phyloP scores from a whole-genome alignment of 2,888 invertebrate genomes.

The Digitonthophagus gazella region DNA sequence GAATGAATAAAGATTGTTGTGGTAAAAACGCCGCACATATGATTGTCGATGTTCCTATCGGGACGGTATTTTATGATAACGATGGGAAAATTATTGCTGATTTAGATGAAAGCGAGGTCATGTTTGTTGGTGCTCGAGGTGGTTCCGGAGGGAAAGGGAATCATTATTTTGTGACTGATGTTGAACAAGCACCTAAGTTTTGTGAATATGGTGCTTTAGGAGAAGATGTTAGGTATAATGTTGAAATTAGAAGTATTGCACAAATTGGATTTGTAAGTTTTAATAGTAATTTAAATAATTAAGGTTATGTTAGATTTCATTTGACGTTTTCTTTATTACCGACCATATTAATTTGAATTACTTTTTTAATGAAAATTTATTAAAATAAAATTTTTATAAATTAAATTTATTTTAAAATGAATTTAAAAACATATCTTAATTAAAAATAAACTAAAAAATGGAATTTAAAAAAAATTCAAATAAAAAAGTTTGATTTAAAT shows the following conservation, averaged over 20 bases:
- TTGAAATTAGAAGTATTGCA: constrained; percentile 92
- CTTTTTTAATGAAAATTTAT: neutral
- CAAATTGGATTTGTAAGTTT: constrained; percentile 79
- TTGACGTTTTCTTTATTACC: too few species aligned
- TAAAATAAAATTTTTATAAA: too few species aligned
- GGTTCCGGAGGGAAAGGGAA: constrained; percentile 97
- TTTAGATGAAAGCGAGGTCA: constrained; percentile 63
- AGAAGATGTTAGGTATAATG: constrained; percentile 67
- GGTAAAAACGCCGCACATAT: constrained; percentile 78
- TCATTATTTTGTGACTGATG: constrained; percentile 80
- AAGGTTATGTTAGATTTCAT: too few species aligned
- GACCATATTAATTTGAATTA: too few species aligned
- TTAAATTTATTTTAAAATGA: too few species aligned
- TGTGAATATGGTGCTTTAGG: constrained; percentile 87
- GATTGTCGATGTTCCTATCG: constrained; percentile 76
- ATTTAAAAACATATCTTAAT: too few species aligned
- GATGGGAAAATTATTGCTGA: constrained; percentile 65
- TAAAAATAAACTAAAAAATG: too few species aligned
- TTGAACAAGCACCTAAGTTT: constrained; percentile 75
- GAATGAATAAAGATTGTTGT: constrained; percentile 71
- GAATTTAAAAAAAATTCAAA: too few species aligned
- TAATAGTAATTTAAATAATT: neutral
- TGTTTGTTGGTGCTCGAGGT: constrained; percentile 92
- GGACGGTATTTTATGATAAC: constrained; percentile 67
- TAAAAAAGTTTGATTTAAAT: too few species aligned